Evolutionary conservation across 2,888 invertebrate species (phyloP), one percentile per base, ranked within the genome.

Genomic region (Lucinisca nassula): DNA sequence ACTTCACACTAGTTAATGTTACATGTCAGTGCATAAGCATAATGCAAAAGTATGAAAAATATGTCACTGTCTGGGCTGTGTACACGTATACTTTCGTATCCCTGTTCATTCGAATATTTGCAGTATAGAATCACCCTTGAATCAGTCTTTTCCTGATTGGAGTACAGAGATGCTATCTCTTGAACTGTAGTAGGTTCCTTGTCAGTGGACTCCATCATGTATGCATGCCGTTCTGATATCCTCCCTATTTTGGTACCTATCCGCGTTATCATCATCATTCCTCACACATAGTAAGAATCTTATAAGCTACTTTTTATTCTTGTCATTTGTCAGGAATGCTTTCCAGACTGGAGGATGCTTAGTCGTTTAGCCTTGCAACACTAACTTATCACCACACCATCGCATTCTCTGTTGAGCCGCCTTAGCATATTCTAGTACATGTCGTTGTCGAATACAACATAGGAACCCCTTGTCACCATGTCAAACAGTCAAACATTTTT

Each of bases 61-160:
- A 87, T 55, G 72, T 88, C 85, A 37, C 38, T 80, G 51, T 85
- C 88, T 76, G 82, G 82, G 45, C 67, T 81, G 45, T 67, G 82
- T 27, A 82, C 76, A 74, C 74, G 35, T 21, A 76, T 73, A 49
- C n/a, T 32, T 37, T 85, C 67, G 49, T 79, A 88, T 14, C 85
- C 79, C 38, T 55, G 51, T 12, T 80, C 74, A 45, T 82, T 74
- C 17, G 67, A 82, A 82, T 85, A 79, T 40, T 38, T 58, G 51
- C 51, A 61, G 79, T 85, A 88, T 21, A 88, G 67, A 21, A 88
- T 49, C 21, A 88, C 76, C 51, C 80, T 51, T 17, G 80, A 49
- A 24, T 80, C 85, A 32, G 61, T 84, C 73, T 79, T 55, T 51
- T 82, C 77, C 27, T 85, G 84, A 6, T 37, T 58, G 32, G 88